These are phyloP conservation scores for Pollimyrus isidori DNA, from an alignment of 2,113 vertebrate genomes.

Conservation along the genomic window DNA sequence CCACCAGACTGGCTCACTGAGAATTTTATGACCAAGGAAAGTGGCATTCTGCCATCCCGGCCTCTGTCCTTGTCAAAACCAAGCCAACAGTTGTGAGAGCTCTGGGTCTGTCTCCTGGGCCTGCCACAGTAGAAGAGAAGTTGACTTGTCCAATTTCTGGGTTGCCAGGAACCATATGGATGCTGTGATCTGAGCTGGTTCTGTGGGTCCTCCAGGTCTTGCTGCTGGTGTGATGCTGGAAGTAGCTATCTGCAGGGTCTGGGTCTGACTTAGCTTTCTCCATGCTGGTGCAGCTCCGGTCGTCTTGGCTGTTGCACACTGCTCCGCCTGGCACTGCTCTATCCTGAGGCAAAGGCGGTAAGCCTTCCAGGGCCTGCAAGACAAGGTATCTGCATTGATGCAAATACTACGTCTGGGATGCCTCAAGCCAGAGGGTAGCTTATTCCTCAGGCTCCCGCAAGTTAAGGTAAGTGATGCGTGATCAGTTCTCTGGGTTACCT, in stretches of 20 bases:
- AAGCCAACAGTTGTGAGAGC: background rate
- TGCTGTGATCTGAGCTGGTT: background rate
- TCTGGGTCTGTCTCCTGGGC: background rate
- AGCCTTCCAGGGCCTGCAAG: background rate
- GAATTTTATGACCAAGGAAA: background rate
- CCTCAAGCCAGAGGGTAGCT: background rate
- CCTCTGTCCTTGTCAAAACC: background rate
- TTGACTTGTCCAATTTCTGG: background rate
- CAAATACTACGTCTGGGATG: background rate
- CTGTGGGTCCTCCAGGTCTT: background rate
- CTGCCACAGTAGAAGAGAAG: too few relatives aligned
- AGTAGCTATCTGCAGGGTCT: background rate
- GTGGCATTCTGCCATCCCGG: background rate
- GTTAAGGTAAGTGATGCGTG: background rate
- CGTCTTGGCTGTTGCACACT: background rate
- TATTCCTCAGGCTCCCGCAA: constrained; percentile 15
- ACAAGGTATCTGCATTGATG: background rate
- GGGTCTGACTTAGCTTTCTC: background rate
- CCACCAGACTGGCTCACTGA: background rate
- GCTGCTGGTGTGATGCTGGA: background rate
- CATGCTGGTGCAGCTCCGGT: background rate
- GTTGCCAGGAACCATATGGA: background rate
- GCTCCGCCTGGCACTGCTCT: background rate
- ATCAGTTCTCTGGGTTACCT: background rate
- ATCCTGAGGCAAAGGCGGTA: background rate